Evolutionary conservation across 1,140 invertebrate species (phyloP).

Genomic region (Tetragonula clypearis): DNA sequence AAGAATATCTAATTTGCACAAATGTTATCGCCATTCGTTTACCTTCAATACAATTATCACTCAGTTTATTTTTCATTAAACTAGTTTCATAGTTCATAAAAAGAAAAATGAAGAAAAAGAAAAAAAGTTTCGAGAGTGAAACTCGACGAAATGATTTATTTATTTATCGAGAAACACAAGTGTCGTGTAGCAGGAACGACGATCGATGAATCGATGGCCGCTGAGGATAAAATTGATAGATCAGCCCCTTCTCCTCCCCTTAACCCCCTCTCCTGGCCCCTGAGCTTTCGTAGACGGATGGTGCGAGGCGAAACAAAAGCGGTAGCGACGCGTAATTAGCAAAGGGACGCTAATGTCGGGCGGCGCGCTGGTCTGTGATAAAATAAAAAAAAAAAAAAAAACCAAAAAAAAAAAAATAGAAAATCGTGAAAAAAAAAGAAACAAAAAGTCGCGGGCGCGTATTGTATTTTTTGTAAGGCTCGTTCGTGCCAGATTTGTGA

Average conservation of each 20-base stretch:
- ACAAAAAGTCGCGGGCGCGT: constrained; percentile 76
- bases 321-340: constrained; percentile 52
- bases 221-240: constrained; percentile 4
- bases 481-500: constrained; percentile 79
- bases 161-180: neutral
- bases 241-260: constrained; percentile 14
- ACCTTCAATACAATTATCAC: neutral
- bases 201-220: constrained; percentile 9
- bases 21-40: neutral
- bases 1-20: neutral
- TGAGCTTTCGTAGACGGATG: constrained; percentile 40
- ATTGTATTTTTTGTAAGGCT: constrained; percentile 82
- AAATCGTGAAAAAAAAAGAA: constrained; percentile 37
- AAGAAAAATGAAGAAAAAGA: neutral
- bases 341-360: constrained; percentile 25
- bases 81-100: too few relatives aligned
- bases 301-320: constrained; percentile 27
- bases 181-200: neutral
- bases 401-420: constrained; percentile 1
- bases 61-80: neutral
- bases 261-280: constrained; percentile 14
- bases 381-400: constrained; percentile 33
- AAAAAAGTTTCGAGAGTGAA: neutral
- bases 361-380: constrained; percentile 64
- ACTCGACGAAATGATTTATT: neutral